Base-by-base conservation (phyloP, 1,140 invertebrate genomes). In the Gonioctena quinquepunctata region DNA sequence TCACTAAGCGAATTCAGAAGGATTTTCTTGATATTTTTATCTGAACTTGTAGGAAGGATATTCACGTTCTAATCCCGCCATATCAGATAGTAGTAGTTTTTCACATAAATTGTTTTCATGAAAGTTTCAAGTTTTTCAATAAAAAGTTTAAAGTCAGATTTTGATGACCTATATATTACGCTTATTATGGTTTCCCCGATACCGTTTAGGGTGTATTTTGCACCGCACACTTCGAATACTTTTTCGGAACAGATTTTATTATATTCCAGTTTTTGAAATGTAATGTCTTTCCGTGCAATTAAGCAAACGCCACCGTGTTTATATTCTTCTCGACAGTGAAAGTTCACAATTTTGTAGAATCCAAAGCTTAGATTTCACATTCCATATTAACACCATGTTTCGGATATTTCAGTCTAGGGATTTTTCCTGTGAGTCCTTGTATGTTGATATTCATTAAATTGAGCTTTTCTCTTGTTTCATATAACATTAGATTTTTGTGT, bases 211-310 rank as follows among this genome's bases (percentile, higher is more conserved):
- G 11, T 21, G 18, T 8, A 1, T 54, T 54, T 18, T 54, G 50
- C 18, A 54, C 50, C 11, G 18, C 50, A 54, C 18, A 54, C 50
- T 54, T 54, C 50, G 18, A 21, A 54, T n/a, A 54, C 11, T 54
- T 54, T 54, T 54, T 54, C 50, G 18, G 50, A n/a, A 54, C 50
- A 54, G 11, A 54, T 8, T 19, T 54, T 54, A 18, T 18, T 54
- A 54, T n/a, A 54, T n/a, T 54, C 50, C 11, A 54, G 50, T 54
- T 54, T 54, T 54, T 18, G 50, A 54, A 54, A 54, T 54, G 50
- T 54, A n/a, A 54, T 11, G 18, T 54, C 50, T 54, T 54, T 54
- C 18, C 18, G 11, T 21, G 50, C 50, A 18, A 54, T 11, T 22
- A 21, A 0, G 18, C 50, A 54, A n/a, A 54, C 18, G 18, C 50